A percentile compares a stretch with the other conserved stretches of the same genome.
Evolutionary conservation across 2,797 vertebrate species (phyloP).

Genomic region (Echiichthys vipera): DNA sequence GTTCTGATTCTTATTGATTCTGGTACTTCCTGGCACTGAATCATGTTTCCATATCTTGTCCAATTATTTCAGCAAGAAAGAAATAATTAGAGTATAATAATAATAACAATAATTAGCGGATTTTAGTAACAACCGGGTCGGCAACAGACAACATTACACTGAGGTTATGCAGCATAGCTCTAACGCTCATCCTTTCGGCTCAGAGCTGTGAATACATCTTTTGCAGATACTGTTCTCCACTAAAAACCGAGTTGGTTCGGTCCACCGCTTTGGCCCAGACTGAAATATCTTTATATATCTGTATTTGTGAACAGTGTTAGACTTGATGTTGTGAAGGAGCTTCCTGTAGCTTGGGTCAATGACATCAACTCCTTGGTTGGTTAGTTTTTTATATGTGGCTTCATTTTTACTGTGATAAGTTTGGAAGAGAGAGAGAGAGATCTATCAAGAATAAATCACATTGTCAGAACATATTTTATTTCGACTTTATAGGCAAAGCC

Average conservation of each 20-base stretch:
- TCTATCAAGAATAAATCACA: no score
- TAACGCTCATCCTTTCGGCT: neutral
- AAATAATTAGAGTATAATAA: neutral
- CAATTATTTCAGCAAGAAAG: neutral
- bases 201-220: neutral
- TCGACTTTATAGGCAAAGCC: no score
- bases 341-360: no score
- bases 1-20: constrained; percentile 26
- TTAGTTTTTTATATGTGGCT: no score
- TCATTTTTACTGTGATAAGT: no score
- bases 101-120: no score
- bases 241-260: neutral
- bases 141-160: neutral
- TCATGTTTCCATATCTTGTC: neutral
- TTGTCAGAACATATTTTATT: no score
- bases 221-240: neutral
- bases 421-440: no score
- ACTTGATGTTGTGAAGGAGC: no score
- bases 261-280: neutral
- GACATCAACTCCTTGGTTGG: no score
- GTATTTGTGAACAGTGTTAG: no score
- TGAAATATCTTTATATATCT: neutral
- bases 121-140: neutral
- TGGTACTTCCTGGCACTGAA: neutral
- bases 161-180: neutral